Conservation (phyloP, 2,797 vertebrate species). For the Adelosebastes latens region DNA sequence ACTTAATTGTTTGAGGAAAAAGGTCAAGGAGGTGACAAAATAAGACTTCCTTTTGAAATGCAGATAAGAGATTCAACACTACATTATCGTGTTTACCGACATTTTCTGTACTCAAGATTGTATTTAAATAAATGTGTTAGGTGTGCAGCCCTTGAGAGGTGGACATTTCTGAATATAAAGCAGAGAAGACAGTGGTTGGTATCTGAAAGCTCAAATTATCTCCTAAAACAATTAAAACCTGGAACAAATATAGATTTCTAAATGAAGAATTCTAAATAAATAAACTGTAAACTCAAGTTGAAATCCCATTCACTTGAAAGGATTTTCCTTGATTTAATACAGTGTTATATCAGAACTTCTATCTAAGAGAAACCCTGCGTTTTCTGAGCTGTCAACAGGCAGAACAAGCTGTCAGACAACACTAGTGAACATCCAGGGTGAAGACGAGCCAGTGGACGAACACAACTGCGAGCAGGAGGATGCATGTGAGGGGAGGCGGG, state of each 20-base stretch:
- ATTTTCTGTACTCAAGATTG: background rate
- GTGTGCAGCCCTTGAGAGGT: background rate
- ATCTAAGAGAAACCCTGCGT: background rate
- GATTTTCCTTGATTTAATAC: background rate
- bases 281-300: background rate
- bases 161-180: background rate
- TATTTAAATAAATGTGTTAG: background rate
- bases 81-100: background rate
- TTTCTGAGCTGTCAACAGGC: background rate
- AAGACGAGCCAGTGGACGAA: background rate
- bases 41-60: background rate
- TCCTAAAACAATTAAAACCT: background rate
- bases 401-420: background rate
- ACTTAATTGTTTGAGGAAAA: background rate
- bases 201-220: background rate
- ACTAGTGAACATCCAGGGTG: background rate
- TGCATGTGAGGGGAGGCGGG: background rate
- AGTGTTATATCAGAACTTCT: background rate
- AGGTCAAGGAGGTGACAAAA: background rate
- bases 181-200: background rate
- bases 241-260: background rate
- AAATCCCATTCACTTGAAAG: background rate
- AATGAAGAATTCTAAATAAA: too few species aligned
- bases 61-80: background rate
- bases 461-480: conserved; percentile 9